Evolutionary conservation across 1,140 invertebrate genomes (phyloP).

Genomic region (Sinella curviseta): DNA sequence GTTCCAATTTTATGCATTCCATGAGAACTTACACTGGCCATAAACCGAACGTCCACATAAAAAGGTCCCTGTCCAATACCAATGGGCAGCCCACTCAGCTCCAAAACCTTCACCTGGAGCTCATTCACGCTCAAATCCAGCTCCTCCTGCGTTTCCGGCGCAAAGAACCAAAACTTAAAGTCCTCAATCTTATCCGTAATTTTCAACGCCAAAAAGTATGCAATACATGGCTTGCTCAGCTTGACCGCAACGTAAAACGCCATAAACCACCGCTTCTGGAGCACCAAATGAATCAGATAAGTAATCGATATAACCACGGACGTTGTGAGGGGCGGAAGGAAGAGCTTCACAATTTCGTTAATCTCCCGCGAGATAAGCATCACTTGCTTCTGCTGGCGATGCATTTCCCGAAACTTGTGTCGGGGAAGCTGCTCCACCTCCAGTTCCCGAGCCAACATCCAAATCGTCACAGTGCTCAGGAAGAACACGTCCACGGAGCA

Average conservation of each 20-base stretch:
- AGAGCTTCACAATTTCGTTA: slow-evolving; percentile 7
- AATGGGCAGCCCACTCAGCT: not conserved
- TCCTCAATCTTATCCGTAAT: not conserved
- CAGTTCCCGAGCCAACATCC: not conserved
- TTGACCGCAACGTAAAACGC: not conserved
- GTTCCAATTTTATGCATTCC: not conserved
- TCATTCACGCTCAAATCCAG: not conserved
- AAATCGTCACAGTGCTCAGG: not conserved
- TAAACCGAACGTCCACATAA: not conserved
- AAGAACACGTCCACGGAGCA: not conserved
- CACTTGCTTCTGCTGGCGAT: not conserved
- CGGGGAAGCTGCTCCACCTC: not conserved
- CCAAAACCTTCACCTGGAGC: not conserved
- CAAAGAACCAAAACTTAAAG: not conserved
- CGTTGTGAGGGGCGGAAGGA: not conserved
- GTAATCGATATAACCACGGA: not conserved
- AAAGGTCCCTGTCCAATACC: not conserved
- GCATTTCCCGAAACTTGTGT: not conserved
- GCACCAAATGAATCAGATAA: not conserved
- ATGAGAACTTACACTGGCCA: not conserved
- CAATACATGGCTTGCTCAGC: not conserved
- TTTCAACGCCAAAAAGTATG: not conserved
- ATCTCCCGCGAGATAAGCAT: not conserved
- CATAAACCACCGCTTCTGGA: not conserved
- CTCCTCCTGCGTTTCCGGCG: not conserved